phyloP scores from a whole-genome alignment of 2,888 invertebrate genomes.

The Drosophila dives region DNA sequence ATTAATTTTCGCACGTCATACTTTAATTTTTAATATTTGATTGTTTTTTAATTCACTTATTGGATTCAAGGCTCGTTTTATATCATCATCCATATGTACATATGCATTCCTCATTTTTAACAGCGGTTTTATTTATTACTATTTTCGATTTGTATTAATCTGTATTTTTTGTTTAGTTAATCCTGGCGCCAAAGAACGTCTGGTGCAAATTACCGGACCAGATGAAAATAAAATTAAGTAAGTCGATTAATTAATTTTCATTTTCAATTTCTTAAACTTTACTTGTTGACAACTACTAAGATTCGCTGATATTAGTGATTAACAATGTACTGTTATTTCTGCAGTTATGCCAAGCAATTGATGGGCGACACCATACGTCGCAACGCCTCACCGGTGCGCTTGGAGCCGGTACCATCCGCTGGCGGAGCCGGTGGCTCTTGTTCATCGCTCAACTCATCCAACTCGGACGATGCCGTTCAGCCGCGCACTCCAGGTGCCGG shows the following conservation, averaged over 20 bases:
- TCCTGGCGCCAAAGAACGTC: conserved; percentile 96
- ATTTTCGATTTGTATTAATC: conserved; percentile 13
- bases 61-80: conserved; percentile 15
- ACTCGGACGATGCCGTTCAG: conserved; percentile 85
- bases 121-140: neutral
- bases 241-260: conserved; percentile 80
- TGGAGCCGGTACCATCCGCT: conserved; percentile 86
- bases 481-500: conserved; percentile 73
- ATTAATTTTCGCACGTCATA: conserved; percentile 28
- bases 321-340: neutral
- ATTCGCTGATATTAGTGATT: neutral
- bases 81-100: conserved; percentile 10
- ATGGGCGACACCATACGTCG: conserved; percentile 98
- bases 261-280: conserved; percentile 1
- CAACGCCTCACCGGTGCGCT: conserved; percentile 95
- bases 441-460: conserved; percentile 91
- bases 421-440: conserved; percentile 88
- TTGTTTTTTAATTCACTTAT: conserved; percentile 31
- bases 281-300: neutral
- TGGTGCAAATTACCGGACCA: conserved; percentile 97
- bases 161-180: conserved; percentile 87
- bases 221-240: conserved; percentile 97
- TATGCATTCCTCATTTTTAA: conserved; percentile 4
- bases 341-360: conserved; percentile 94
- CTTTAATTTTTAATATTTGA: conserved; percentile 8